Percentiles rank a stretch among this genome's conserved stretches.
phyloP scores from a whole-genome alignment of 2,113 vertebrate genomes.

The Alligator sinensis region DNA sequence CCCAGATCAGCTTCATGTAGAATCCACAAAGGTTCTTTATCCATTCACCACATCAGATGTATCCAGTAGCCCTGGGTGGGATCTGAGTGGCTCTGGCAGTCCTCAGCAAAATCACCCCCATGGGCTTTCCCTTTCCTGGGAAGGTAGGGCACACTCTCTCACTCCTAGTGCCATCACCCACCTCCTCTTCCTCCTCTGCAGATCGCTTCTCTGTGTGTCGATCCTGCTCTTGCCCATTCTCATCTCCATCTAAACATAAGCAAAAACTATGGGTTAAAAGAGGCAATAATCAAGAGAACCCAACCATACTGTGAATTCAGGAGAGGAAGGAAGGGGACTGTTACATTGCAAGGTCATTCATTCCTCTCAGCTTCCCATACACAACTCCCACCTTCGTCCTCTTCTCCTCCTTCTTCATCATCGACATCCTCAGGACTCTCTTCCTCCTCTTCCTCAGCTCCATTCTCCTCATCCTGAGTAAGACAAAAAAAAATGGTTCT shows the following conservation, averaged over 20 bases:
- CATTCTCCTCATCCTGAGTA: slow-evolving; percentile 81
- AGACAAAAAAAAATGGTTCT: background rate
- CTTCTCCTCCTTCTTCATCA: slow-evolving; percentile 79
- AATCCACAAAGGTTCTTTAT: background rate
- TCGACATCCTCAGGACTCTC: slow-evolving; percentile 83
- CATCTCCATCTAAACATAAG: slow-evolving; percentile 76
- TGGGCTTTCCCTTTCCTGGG: background rate
- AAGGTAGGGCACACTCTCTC: background rate
- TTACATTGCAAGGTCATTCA: background rate
- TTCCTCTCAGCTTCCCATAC: background rate
- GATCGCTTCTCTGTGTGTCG: slow-evolving; percentile 82
- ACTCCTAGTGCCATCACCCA: slow-evolving; percentile 37
- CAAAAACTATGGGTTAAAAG: slow-evolving; percentile 14
- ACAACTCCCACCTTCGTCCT: slow-evolving; percentile 77
- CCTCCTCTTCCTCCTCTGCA: slow-evolving; percentile 83
- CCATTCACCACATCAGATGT: background rate
- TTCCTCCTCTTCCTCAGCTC: slow-evolving; percentile 83
- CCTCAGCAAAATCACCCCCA: background rate
- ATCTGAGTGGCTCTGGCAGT: background rate
- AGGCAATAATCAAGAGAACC: background rate
- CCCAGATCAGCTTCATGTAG: background rate
- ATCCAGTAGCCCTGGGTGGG: background rate
- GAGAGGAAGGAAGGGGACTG: background rate
- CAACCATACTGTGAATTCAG: background rate
- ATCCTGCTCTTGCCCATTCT: slow-evolving; percentile 82